Evolutionary conservation across 2,113 vertebrate species (phyloP).

Genomic region (Periophthalmus modestus): DNA sequence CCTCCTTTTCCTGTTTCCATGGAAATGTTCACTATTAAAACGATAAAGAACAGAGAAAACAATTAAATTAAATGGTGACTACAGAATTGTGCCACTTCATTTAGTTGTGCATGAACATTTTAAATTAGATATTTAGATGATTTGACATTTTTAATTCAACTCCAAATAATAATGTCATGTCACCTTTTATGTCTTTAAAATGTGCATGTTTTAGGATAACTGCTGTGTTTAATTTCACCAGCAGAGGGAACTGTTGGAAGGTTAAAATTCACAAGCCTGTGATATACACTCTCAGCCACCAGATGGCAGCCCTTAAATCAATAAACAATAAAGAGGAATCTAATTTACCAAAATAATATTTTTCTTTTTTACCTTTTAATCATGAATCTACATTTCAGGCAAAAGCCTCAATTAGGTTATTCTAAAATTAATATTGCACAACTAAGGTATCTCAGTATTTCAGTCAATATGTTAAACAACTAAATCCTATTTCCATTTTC

Average conservation of each 20-base stretch:
- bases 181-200: too few species aligned
- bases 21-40: too few species aligned
- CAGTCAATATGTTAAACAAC: not conserved
- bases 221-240: not conserved
- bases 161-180: too few species aligned
- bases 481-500: not conserved
- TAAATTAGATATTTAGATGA: too few species aligned
- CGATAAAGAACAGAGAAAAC: too few species aligned
- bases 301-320: not conserved
- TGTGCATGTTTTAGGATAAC: not conserved
- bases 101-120: not conserved
- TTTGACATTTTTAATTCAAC: not conserved
- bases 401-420: not conserved
- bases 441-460: not conserved
- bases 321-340: not conserved
- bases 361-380: not conserved
- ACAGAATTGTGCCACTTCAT: not conserved
- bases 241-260: not conserved
- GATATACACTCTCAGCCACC: not conserved
- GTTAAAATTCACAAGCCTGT: not conserved
- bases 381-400: not conserved
- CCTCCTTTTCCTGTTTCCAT: too few species aligned
- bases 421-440: too few species aligned
- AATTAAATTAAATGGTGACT: not conserved
- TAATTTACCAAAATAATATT: not conserved